Percentiles rank a stretch among this genome's conserved stretches.
These are phyloP conservation scores for Stenodema calcarata DNA, from an alignment of 2,888 invertebrate genomes.

Conservation along the genomic window DNA sequence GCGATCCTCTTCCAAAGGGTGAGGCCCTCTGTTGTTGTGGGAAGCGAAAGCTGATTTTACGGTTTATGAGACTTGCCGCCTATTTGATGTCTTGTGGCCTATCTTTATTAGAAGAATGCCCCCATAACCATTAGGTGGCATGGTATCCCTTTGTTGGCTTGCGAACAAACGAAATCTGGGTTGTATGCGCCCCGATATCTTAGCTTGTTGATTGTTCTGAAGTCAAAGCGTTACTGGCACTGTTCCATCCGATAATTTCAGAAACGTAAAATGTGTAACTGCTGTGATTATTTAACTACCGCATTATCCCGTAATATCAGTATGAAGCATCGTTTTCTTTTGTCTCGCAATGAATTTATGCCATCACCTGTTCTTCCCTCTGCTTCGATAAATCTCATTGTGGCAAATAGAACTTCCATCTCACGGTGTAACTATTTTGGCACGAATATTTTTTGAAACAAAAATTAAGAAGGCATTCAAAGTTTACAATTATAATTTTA, in stretches of 20 bases:
- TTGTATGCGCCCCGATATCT: background rate
- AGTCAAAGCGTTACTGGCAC: background rate
- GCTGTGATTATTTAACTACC: too few relatives aligned
- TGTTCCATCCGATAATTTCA: background rate
- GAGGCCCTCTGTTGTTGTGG: background rate
- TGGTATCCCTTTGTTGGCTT: constrained; percentile 3
- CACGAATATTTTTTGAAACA: too few relatives aligned
- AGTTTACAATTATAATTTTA: too few relatives aligned
- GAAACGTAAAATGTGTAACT: background rate
- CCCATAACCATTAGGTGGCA: background rate
- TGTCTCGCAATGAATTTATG: too few relatives aligned
- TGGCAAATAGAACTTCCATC: too few relatives aligned
- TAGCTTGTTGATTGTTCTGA: background rate
- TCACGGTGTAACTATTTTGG: too few relatives aligned
- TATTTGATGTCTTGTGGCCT: constrained; percentile 6
- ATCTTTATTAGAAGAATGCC: background rate
- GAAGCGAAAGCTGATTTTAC: constrained; percentile 19
- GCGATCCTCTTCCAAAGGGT: background rate
- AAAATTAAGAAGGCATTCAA: too few relatives aligned
- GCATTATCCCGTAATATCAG: too few relatives aligned
- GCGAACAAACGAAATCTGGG: background rate
- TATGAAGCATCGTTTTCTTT: too few relatives aligned
- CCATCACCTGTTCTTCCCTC: too few relatives aligned
- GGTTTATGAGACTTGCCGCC: constrained; percentile 7
- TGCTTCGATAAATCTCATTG: too few relatives aligned